Conservation (phyloP, 1,140 invertebrate genomes). For the Trachymyrmex cornetzi region DNA sequence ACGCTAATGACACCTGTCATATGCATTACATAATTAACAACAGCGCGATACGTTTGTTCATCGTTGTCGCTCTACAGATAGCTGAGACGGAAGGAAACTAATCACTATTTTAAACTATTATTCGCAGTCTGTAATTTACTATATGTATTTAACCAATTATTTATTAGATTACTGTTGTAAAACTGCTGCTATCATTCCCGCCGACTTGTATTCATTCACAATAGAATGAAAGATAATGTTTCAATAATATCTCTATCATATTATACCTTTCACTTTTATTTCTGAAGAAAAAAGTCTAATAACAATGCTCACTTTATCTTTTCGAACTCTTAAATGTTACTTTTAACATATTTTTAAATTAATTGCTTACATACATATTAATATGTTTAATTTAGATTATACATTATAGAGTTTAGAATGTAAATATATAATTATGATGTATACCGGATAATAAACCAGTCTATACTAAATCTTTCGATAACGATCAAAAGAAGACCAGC, state of each 20-base stretch:
- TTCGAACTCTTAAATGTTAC: not conserved
- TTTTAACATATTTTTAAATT: not conserved
- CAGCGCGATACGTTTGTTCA: conserved; percentile 51
- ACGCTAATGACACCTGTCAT: conserved; percentile 58
- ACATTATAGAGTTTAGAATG: not conserved
- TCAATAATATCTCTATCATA: not conserved
- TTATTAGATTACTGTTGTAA: not conserved
- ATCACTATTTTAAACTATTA: conserved; percentile 36
- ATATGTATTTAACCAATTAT: conserved; percentile 40
- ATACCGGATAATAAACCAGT: not conserved
- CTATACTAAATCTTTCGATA: not conserved
- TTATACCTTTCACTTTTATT: not conserved
- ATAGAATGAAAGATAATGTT: not conserved
- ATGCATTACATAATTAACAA: conserved; percentile 60
- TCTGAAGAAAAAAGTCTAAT: not conserved
- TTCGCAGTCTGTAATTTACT: conserved; percentile 29
- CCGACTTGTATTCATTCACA: not conserved
- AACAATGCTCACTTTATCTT: not conserved
- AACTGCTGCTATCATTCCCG: not conserved
- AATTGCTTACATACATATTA: not conserved
- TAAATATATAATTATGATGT: conserved; percentile 22
- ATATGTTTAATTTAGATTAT: not conserved
- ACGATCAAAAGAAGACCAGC: not conserved
- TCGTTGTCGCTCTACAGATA: not conserved
- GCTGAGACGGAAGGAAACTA: not conserved